Evolutionary conservation across 2,113 vertebrate species (phyloP).

Genomic region (Xiphophorus hellerii): DNA sequence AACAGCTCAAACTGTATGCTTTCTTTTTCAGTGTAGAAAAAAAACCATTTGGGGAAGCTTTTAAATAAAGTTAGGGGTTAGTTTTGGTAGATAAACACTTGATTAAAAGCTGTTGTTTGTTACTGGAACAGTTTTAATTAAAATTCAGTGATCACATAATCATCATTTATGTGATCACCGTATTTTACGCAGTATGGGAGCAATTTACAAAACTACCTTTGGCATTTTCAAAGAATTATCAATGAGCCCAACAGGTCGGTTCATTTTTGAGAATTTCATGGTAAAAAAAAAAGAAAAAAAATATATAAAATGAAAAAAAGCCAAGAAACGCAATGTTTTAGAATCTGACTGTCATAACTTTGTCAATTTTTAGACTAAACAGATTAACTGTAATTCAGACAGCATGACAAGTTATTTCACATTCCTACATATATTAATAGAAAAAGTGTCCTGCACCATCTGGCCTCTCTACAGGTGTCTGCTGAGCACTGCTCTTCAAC

Average conservation of each 20-base stretch:
- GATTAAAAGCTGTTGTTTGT: neutral
- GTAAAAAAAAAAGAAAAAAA: neutral
- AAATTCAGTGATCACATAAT: no score
- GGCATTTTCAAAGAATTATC: no score
- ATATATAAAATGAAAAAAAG: no score
- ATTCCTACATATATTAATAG: neutral
- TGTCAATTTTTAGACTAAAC: neutral
- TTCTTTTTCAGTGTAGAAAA: neutral
- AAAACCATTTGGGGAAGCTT: neutral
- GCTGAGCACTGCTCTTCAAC: neutral
- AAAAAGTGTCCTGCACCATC: neutral
- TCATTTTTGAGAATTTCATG: no score
- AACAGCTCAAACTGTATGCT: neutral
- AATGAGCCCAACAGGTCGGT: no score
- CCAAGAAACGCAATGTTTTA: neutral
- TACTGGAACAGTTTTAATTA: neutral
- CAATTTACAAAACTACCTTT: no score
- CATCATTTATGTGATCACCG: no score
- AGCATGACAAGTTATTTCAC: neutral
- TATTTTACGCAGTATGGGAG: no score
- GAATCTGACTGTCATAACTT: neutral
- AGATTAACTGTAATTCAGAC: neutral
- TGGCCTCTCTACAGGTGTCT: neutral
- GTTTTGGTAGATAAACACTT: neutral
- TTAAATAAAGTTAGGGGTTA: neutral